Evolutionary conservation across 2,888 invertebrate species (phyloP).

Genomic region (Plebejus melissa): DNA sequence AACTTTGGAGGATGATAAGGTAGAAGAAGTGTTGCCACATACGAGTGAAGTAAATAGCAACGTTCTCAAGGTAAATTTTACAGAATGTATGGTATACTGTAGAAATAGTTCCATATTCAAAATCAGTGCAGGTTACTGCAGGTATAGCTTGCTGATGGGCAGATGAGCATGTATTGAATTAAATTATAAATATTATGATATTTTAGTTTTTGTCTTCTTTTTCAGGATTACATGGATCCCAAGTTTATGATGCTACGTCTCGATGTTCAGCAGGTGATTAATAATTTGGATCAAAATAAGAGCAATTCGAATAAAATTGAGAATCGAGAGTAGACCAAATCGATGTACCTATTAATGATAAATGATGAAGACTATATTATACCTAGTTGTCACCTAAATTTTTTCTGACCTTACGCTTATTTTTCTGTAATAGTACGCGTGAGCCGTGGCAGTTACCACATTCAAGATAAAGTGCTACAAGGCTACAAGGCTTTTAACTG

Average conservation of each 20-base stretch:
- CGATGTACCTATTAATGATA: too few species aligned
- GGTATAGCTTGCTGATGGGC: background rate
- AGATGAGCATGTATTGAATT: background rate
- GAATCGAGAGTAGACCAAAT: constrained; percentile 32
- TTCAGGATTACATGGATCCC: constrained; percentile 71
- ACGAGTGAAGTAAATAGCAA: background rate
- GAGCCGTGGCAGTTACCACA: too few species aligned
- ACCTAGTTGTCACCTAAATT: too few species aligned
- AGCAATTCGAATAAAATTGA: constrained; percentile 46
- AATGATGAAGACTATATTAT: too few species aligned
- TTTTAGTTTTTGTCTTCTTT: background rate
- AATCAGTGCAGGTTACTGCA: background rate
- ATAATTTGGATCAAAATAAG: constrained; percentile 57
- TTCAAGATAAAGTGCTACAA: too few species aligned
- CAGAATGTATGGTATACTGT: background rate
- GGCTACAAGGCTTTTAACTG: too few species aligned
- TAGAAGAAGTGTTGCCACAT: constrained; percentile 28
- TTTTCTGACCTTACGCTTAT: too few species aligned
- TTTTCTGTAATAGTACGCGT: too few species aligned
- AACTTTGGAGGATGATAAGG: constrained; percentile 29
- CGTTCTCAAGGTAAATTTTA: constrained; percentile 36
- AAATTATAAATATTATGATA: background rate
- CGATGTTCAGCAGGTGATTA: constrained; percentile 68
- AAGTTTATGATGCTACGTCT: constrained; percentile 72
- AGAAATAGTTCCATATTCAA: background rate